Evolutionary conservation across 2,113 vertebrate species (phyloP), one percentile per base, ranked within the genome.

Genomic region (Carassius auratus): DNA sequence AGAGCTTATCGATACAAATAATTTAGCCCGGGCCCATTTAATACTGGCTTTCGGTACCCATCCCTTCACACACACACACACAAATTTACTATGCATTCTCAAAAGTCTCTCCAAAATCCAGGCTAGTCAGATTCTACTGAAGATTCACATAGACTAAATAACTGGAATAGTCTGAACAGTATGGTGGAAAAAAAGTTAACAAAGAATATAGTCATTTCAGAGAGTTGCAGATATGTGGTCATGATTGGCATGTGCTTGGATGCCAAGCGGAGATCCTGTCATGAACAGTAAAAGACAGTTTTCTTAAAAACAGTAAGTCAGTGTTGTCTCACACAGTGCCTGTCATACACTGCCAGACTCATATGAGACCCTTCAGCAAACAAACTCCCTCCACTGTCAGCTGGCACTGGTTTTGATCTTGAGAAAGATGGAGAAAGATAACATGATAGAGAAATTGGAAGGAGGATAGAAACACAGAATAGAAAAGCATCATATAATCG

Each of bases 291-390:
- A 66, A 69, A 76, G 61, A 15, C 66, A 14, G 52, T 23, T 84
- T 61, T 75, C 23, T 33, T 78, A 80, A 78, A 57, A 87, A 71
- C 36, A 45, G 30, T 26, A 80, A 26, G 74, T 86, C 85, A 86
- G 68, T 84, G 81, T 59, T 26, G 80, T 76, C 73, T 45, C 84
- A 23, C 84, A 64, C 33, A 55, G 13, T 26, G 81, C 45, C 76
- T 88, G 84, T 88, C 84, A 81, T 55, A 61, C 59, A 42, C 59
- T 86, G 81, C 83, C 87, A 84, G 69, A 5, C 75, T 76, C 50
- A 80, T 79, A 84, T 71, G 57, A 85, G 38, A 7, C 19, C 76
- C 64, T 68, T 36, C 75, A 73, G 17, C 66, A 87, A 87, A 73
- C 66, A 76, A 64, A 15, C 52, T 78, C 38, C 61, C 64, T 59